Base-by-base conservation (phyloP, 1,140 invertebrate genomes). In the Caerostris extrusa region DNA sequence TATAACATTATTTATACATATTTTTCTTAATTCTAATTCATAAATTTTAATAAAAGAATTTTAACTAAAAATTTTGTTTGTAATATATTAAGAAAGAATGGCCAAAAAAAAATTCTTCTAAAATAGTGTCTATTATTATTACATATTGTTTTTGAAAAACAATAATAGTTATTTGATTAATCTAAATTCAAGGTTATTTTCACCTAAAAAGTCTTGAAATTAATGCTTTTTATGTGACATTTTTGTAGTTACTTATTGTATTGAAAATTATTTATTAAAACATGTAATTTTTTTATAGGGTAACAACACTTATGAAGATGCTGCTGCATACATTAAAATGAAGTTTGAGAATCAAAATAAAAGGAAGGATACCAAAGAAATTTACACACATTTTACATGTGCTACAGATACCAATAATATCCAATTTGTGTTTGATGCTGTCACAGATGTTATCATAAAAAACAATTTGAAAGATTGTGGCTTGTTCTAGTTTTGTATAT, bases 381-480 rank as follows among this genome's bases (percentile, higher is more conserved):
- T 98, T 95, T 99, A 99, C 95, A 98, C 98, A 94, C 98, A 99
- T 96, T 98, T 98, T 95, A 99, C 98, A 19, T 98, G 98, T 96
- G 98, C 98, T 57, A 98, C 98, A 71, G 98, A 99, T 95, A 98
- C 98, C 71, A 97, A 97, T 94, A 99, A 99, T 96, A 98, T 99
- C 93, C 96, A 98, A 95, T 98, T 98, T 96, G 98, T 98, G 50
- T 98, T 98, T 95, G 98, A 98, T 96, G 98, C 98, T 93, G 98
- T 98, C 92, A 98, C 98, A 91, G 98, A 98, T 96, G 98, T 99
- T 93, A 98, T 98, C 95, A 98, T 99, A 95, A 98, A 98, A 95
- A 98, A 98, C 95, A 99, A 98, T 96, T 96, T 99, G 85, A 98
- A 98, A 96, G 98, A 98, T 96, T 98, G 98, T 96, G 98, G 98